phyloP scores from a whole-genome alignment of 2,113 vertebrate genomes.

The Serranochromis macrocephalus region DNA sequence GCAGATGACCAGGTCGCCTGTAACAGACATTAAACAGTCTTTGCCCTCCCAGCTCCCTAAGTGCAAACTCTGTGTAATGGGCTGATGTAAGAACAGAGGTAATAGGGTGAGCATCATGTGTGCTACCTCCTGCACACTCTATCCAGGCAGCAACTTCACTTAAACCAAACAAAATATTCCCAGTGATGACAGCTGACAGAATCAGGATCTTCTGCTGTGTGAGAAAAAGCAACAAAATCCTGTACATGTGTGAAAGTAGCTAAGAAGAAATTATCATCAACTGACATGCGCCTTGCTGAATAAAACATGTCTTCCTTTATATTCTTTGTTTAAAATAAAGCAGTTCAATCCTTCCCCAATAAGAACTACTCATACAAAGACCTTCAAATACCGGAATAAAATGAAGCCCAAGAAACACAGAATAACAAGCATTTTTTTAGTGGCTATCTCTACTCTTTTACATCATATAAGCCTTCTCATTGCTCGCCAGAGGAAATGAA shows the following conservation, averaged over 20 bases:
- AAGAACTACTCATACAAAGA: background rate
- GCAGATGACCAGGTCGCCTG: background rate
- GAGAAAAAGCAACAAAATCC: background rate
- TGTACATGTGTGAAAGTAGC: background rate
- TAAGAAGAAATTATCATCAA: background rate
- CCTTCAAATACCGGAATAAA: background rate
- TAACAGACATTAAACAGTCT: background rate
- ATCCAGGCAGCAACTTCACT: background rate
- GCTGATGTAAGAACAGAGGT: background rate
- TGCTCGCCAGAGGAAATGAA: constrained; percentile 73
- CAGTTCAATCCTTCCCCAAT: background rate
- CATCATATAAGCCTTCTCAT: constrained; percentile 63
- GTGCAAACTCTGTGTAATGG: background rate
- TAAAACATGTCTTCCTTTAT: background rate
- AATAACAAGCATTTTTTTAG: constrained; percentile 47
- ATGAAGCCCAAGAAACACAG: constrained; percentile 5
- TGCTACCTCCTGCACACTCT: background rate
- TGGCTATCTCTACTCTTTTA: constrained; percentile 49
- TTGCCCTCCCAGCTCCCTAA: background rate
- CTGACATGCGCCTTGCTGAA: background rate
- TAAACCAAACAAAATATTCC: background rate
- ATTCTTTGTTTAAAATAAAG: background rate
- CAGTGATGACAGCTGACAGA: background rate
- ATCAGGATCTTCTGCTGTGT: background rate
- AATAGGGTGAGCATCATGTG: background rate